Conservation (phyloP, 2,113 vertebrate genomes). For the Pungitius pungitius region DNA sequence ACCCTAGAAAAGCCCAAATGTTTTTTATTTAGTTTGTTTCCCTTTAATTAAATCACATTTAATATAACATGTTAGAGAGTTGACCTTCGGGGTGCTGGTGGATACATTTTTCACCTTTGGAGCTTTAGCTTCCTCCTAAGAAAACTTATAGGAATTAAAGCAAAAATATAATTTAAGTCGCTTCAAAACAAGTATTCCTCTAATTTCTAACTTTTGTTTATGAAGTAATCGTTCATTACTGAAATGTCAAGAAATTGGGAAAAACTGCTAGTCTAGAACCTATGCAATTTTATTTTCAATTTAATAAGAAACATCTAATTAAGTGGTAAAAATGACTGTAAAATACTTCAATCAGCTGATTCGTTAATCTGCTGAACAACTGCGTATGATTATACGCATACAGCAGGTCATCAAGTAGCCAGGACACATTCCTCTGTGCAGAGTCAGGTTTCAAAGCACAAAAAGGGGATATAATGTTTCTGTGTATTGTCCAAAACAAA, state of each 20-base stretch:
- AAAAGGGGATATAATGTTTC: neutral
- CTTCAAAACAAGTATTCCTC: neutral
- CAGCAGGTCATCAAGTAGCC: neutral
- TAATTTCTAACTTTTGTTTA: neutral
- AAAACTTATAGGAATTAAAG: neutral
- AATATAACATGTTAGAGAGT: neutral
- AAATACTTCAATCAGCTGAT: neutral
- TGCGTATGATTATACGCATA: neutral
- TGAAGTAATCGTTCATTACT: neutral
- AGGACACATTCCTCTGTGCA: neutral
- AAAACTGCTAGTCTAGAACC: neutral
- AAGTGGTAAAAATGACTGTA: neutral
- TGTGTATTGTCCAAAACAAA: constrained; percentile 34
- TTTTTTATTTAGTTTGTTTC: neutral
- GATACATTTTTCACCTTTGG: neutral
- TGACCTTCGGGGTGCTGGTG: neutral
- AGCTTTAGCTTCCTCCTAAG: neutral
- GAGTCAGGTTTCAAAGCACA: constrained; percentile 6
- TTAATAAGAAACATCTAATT: neutral
- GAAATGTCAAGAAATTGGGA: neutral
- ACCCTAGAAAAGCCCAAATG: neutral
- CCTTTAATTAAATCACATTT: neutral
- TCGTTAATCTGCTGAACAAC: neutral
- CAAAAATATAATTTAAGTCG: neutral
- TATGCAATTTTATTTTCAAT: neutral